Evolutionary conservation across 2,888 invertebrate genomes (phyloP).

Genomic region (Acleris emargana): DNA sequence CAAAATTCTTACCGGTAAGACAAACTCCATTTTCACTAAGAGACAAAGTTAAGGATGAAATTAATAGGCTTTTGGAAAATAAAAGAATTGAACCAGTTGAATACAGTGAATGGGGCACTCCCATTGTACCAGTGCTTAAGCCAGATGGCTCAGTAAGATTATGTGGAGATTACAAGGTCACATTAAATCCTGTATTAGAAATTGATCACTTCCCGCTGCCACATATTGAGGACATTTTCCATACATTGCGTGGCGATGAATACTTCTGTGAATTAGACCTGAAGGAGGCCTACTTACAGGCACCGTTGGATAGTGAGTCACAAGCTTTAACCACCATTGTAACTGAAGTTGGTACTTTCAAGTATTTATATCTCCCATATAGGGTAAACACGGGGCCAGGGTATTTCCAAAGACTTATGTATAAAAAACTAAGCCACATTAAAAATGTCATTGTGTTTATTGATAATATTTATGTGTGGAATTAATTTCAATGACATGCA

Average conservation of each 20-base stretch:
- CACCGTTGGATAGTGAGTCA: constrained; percentile 25
- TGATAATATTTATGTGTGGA: not conserved
- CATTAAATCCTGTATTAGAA: not conserved
- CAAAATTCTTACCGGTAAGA: too few species aligned
- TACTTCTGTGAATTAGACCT: constrained; percentile 37
- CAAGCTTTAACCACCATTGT: constrained; percentile 32
- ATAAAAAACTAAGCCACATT: constrained; percentile 12
- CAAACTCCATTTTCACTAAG: too few species aligned
- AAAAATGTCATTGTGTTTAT: constrained; percentile 21
- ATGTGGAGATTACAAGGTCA: too few species aligned
- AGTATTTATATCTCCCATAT: constrained; percentile 33
- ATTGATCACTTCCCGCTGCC: constrained; percentile 25
- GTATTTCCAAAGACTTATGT: constrained; percentile 36
- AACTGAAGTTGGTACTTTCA: constrained; percentile 31
- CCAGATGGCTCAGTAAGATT: too few species aligned
- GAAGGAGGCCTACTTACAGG: constrained; percentile 17
- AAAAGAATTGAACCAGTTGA: too few species aligned
- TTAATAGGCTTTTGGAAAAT: not conserved
- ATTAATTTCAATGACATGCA: too few species aligned
- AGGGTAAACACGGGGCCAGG: constrained; percentile 36
- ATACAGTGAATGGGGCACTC: too few species aligned
- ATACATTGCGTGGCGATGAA: constrained; percentile 18
- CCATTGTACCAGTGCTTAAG: too few species aligned
- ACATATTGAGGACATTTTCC: constrained; percentile 21
- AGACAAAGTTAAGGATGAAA: not conserved